A percentile compares a stretch with the other conserved stretches of the same genome.
phyloP scores from a whole-genome alignment of 1,140 invertebrate genomes.

The Solenopsis fugax region DNA sequence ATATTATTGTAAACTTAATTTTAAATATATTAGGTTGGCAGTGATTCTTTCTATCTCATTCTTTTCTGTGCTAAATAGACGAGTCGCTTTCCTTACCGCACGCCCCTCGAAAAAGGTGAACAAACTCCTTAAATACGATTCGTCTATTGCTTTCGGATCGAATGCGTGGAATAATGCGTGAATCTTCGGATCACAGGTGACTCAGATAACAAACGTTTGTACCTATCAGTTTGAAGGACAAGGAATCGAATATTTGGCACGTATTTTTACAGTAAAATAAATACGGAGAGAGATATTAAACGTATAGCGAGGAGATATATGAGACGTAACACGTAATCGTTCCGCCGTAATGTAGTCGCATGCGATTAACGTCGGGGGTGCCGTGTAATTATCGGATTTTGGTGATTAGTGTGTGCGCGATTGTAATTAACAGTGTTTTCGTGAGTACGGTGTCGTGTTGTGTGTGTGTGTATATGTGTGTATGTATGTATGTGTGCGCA shows the following conservation, averaged over 20 bases:
- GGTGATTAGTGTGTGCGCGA: slow-evolving; percentile 4
- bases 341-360: neutral
- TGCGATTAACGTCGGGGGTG: slow-evolving; percentile 13
- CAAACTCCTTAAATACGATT: no score
- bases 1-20: no score
- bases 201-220: neutral
- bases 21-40: no score
- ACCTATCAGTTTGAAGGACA: neutral
- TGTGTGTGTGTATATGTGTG: no score
- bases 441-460: neutral
- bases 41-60: no score
- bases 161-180: neutral
- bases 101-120: no score
- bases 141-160: neutral
- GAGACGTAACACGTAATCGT: slow-evolving; percentile 12
- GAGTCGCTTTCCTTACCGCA: no score
- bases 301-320: neutral
- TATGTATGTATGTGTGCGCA: neutral
- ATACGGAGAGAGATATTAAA: neutral
- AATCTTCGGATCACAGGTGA: neutral
- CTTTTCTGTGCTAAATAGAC: no score
- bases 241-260: neutral
- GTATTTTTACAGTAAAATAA: slow-evolving; percentile 9
- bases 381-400: slow-evolving; percentile 24
- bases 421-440: slow-evolving; percentile 26